Percentiles rank a stretch among this genome's conserved stretches.
Evolutionary conservation across 2,797 vertebrate genomes (phyloP).

Genomic region (Onychomys torridus): DNA sequence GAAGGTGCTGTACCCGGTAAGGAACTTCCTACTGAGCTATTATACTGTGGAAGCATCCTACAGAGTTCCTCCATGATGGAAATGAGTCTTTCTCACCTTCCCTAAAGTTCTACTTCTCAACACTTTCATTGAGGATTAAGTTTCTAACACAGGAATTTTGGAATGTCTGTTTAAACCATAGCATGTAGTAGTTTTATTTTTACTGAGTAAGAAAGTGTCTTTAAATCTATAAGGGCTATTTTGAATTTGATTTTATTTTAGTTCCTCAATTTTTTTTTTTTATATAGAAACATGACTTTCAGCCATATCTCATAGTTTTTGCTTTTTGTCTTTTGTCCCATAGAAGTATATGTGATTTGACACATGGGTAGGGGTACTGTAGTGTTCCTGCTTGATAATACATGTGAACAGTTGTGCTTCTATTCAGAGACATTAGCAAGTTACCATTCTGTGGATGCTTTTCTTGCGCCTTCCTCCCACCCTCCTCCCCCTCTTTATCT

Average conservation of each 20-base stretch:
- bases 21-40: not conserved
- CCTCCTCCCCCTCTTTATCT: not conserved
- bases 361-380: not conserved
- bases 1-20: not conserved
- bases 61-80: not conserved
- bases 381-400: not conserved
- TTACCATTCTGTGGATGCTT: not conserved
- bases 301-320: not conserved
- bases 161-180: not conserved
- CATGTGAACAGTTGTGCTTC: not conserved
- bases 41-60: no score
- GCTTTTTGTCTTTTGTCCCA: not conserved
- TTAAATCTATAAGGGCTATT: not conserved
- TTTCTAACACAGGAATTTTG: not conserved
- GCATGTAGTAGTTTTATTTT: not conserved
- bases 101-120: not conserved
- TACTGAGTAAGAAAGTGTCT: not conserved
- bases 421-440: conserved; percentile 26
- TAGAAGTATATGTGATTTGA: conserved; percentile 20
- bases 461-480: not conserved
- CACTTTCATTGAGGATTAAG: not conserved
- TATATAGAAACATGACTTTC: not conserved
- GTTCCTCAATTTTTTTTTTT: conserved; percentile 23
- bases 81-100: not conserved
- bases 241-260: conserved; percentile 24